Evolutionary conservation across 2,888 invertebrate species (phyloP), one percentile per base, ranked within the genome.

Genomic region (Sussaba pulchella): DNA sequence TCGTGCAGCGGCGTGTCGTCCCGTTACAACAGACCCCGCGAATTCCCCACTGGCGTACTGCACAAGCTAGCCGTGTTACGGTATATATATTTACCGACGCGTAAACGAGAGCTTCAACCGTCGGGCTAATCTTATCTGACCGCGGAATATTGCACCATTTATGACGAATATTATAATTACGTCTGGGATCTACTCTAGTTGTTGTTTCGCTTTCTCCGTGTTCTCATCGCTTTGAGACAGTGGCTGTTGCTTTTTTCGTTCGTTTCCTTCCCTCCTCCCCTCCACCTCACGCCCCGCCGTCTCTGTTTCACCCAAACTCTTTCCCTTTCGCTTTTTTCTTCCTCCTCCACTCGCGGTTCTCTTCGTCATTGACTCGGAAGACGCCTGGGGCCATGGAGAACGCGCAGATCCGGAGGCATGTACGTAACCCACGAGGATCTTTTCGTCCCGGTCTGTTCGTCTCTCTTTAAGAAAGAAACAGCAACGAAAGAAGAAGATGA

Each of bases 341-440:
- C 8, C 6, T 12, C 19, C 14, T 41, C 17, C 57, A 57, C 61
- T 64, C 50, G 12, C 61, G 26, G 21, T 72, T 63, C 36, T 64
- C 72, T 43, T 45, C 64, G 67, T 79, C 61, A 43, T 43, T 77
- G 31, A 57, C 31, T 57, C 57, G 57, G 41, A 47, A 84, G 47
- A 80, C 85, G 90, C 88, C 91, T 88, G 88, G 85, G 89, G 89
- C 88, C 88, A 85, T 87, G 88, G 88, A 86, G 83, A 81, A 72
- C 78, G 75, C 69, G 66, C 71, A 86, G 85, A 86, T 85, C 86
- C 88, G 86, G 43, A 24, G 43, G 45, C 50, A 66, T 39, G 54
- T 17, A 21, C 50, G 43, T 41, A 41, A 17, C 17, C 39, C 57
- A 66, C 57, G 41, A 41, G 26, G 24, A 50, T 63, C 17, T 52